Percentiles rank a stretch among this genome's conserved stretches.
phyloP scores from a whole-genome alignment of 2,113 vertebrate species.

The Mungos mungo region DNA sequence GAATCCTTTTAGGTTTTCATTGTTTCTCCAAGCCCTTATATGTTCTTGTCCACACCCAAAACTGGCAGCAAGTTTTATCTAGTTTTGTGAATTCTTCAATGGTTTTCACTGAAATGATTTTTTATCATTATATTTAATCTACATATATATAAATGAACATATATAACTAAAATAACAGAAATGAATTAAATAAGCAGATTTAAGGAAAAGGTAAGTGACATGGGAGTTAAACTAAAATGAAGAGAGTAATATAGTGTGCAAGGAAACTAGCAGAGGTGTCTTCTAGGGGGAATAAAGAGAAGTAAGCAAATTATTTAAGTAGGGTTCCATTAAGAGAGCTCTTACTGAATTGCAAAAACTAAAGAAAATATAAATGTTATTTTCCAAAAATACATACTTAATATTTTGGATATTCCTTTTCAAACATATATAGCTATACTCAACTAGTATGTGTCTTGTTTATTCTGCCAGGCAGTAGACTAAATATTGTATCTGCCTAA shows the following conservation, averaged over 20 bases:
- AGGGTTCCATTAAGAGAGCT: neutral
- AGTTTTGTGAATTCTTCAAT: neutral
- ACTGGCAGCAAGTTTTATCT: neutral
- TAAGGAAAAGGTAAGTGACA: neutral
- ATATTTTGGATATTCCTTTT: neutral
- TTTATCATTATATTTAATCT: neutral
- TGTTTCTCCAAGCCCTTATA: neutral
- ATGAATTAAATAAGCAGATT: neutral
- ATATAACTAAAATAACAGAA: neutral
- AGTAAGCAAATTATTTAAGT: neutral
- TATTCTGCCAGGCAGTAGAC: neutral
- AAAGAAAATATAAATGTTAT: neutral
- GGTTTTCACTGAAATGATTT: neutral
- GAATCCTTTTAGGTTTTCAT: neutral
- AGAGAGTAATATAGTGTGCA: neutral
- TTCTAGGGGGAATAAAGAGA: neutral
- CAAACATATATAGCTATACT: neutral
- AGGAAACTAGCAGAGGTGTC: neutral
- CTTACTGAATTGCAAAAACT: neutral
- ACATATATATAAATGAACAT: neutral
- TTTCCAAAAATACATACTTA: constrained; percentile 13
- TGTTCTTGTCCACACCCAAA: neutral
- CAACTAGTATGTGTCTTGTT: neutral
- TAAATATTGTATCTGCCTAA: neutral
- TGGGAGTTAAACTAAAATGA: neutral